Evolutionary conservation across 2,113 vertebrate species (phyloP), one percentile per base, ranked within the genome.

Genomic region (Aphelocoma coerulescens): DNA sequence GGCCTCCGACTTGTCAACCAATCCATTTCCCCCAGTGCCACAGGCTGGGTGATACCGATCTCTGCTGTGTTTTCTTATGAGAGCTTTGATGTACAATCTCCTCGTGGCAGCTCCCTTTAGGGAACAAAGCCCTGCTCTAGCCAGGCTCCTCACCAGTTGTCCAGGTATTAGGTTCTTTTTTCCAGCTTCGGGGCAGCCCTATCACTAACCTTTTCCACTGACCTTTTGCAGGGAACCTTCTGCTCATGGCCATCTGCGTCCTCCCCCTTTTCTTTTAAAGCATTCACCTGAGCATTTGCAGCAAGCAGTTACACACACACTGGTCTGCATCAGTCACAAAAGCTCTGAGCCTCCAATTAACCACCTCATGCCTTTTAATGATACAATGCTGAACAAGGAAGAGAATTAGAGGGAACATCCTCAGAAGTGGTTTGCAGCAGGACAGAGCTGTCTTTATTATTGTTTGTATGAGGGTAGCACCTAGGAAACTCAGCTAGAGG

Each of bases 151-250:
- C 89, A 88, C 96, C 98, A 98, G 97, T 98, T 98, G 98, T 97
- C 96, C 97, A 98, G 97, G 98, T 98, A 98, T 98, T 97, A 98
- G 82, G 94, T 98, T 98, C 83, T 94, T 93, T 46, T 83, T 89
- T 89, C 80, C 94, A 94, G 94, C 96, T 96, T 87, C 16, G 0
- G 95, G 94, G 96, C 96, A 93, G 86, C 46, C 65, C 86, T 82
- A 24, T 67, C 85, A 18, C 97, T 98, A 96, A 98, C 94, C 93
- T 96, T 94, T 95, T 44, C 95, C 74, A 58, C 46, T 96, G 97
- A 97, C 95, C 97, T 97, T 93, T 96, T 35, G 57, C 78, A 55
- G 88, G 80, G 73, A 85, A 57, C 97, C 97, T 97, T 97, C 97
- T 98, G 98, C 88, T 97, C 19, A 0, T 87, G 44, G 63, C 96